A percentile compares a stretch with the other conserved stretches of the same genome.
These are phyloP conservation scores for Lydus trimaculatus DNA, from an alignment of 2,888 invertebrate species.

Conservation along the genomic window DNA sequence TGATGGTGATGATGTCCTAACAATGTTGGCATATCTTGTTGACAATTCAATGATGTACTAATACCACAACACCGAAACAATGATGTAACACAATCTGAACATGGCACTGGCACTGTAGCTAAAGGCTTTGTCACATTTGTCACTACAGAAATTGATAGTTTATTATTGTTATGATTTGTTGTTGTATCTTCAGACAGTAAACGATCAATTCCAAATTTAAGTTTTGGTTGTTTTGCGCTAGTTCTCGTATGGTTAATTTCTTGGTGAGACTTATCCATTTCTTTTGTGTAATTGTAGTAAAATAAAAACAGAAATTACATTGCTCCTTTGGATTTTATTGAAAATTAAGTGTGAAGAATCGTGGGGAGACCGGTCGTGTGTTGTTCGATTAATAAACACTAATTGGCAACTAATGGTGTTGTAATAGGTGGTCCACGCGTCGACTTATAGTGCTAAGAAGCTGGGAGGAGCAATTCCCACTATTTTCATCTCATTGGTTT, in stretches of 20 bases:
- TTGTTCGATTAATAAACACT: slow-evolving; percentile 40
- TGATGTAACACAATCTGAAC: slow-evolving; percentile 72
- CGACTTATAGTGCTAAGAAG: slow-evolving; percentile 36
- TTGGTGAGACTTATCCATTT: slow-evolving; percentile 34
- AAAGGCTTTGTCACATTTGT: slow-evolving; percentile 46
- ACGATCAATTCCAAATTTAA: slow-evolving; percentile 77
- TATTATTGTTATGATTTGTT: slow-evolving; percentile 17
- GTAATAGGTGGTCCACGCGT: slow-evolving; percentile 48
- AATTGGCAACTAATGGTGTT: slow-evolving; percentile 46
- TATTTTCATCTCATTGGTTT: slow-evolving; percentile 44
- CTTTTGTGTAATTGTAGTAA: background rate
- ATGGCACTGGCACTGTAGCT: slow-evolving; percentile 61
- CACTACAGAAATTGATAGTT: slow-evolving; percentile 11
- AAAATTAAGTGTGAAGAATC: slow-evolving; percentile 9
- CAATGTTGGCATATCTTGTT: slow-evolving; percentile 33
- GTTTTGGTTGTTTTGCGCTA: slow-evolving; percentile 59
- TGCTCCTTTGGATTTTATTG: background rate
- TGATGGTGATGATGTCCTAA: slow-evolving; percentile 38
- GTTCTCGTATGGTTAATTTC: slow-evolving; percentile 32
- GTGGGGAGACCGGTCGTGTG: slow-evolving; percentile 15
- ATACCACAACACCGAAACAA: slow-evolving; percentile 68
- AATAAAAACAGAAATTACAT: background rate
- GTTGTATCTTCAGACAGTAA: slow-evolving; percentile 58
- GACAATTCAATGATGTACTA: slow-evolving; percentile 34
- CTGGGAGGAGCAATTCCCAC: slow-evolving; percentile 45